Evolutionary conservation across 2,113 vertebrate genomes (phyloP).

Genomic region (Percina caprodes): DNA sequence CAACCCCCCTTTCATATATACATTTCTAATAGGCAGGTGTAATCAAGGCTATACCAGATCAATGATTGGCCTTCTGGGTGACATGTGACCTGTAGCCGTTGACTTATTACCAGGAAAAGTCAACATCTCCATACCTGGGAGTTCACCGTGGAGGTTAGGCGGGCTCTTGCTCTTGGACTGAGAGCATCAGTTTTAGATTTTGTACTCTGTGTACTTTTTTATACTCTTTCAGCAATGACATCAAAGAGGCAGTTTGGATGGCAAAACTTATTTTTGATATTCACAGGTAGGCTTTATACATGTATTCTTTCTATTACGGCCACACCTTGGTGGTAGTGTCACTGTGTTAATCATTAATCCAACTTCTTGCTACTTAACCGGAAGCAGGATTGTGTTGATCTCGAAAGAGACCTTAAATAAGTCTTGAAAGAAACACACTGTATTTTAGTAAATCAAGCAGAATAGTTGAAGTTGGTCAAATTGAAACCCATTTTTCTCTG

Average conservation of each 20-base stretch:
- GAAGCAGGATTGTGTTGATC: constrained; percentile 14
- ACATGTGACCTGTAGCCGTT: constrained; percentile 70
- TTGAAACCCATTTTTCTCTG: neutral
- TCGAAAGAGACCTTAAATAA: neutral
- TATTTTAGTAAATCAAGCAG: neutral
- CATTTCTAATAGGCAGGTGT: neutral
- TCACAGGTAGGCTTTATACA: constrained; percentile 69
- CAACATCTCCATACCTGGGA: constrained; percentile 36
- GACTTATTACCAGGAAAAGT: constrained; percentile 68
- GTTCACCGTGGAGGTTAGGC: constrained; percentile 63
- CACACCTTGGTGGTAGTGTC: constrained; percentile 64
- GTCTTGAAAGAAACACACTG: neutral
- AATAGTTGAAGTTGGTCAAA: neutral
- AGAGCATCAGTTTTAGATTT: neutral
- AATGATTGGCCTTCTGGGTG: constrained; percentile 65
- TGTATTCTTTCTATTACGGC: constrained; percentile 8
- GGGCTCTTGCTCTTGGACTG: constrained; percentile 11
- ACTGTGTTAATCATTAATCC: constrained; percentile 70
- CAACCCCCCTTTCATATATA: neutral
- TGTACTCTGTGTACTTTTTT: neutral
- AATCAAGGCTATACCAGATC: neutral
- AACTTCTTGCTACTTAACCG: constrained; percentile 13
- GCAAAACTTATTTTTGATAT: constrained; percentile 53
- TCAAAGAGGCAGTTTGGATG: constrained; percentile 20
- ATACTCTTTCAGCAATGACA: constrained; percentile 23